Conservation (phyloP, 2,888 invertebrate species). For the Spodoptera picta region DNA sequence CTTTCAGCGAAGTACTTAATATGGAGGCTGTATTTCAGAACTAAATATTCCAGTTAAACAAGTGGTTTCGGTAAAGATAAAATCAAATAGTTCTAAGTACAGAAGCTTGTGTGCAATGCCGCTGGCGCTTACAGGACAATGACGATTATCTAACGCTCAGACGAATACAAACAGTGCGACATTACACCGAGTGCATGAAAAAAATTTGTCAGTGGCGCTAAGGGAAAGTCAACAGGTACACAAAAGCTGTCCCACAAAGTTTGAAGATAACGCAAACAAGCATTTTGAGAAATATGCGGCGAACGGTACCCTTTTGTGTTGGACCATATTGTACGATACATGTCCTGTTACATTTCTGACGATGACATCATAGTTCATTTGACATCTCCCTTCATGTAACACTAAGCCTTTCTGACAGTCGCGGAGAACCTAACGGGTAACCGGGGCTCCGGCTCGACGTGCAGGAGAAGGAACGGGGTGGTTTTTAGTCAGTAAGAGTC, state of each 20-base stretch:
- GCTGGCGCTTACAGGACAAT: conserved; percentile 79
- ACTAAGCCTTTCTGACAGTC: no score
- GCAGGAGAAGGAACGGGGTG: no score
- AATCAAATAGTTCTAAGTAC: conserved; percentile 68
- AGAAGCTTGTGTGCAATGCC: conserved; percentile 74
- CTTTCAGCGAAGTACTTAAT: conserved; percentile 25
- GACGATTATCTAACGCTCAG: conserved; percentile 74
- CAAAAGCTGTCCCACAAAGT: conserved; percentile 65
- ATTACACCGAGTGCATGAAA: conserved; percentile 66
- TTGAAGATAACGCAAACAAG: conserved; percentile 74
- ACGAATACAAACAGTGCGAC: conserved; percentile 77
- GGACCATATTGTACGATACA: conserved; percentile 56
- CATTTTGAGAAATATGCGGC: conserved; percentile 72
- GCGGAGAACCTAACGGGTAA: no score
- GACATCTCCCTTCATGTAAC: conserved; percentile 11
- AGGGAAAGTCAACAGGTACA: conserved; percentile 81
- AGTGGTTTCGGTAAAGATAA: conserved; percentile 62
- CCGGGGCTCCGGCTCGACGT: no score
- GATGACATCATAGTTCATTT: conserved; percentile 51
- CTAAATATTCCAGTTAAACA: conserved; percentile 52
- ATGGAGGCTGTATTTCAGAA: conserved; percentile 45
- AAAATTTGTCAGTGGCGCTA: conserved; percentile 70
- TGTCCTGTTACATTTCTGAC: conserved; percentile 53
- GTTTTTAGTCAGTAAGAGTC: no score
- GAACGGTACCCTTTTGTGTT: conserved; percentile 73